A percentile compares a stretch with the other conserved stretches of the same genome.
phyloP scores from a whole-genome alignment of 2,797 vertebrate genomes.

The Catostomus latipinnis region DNA sequence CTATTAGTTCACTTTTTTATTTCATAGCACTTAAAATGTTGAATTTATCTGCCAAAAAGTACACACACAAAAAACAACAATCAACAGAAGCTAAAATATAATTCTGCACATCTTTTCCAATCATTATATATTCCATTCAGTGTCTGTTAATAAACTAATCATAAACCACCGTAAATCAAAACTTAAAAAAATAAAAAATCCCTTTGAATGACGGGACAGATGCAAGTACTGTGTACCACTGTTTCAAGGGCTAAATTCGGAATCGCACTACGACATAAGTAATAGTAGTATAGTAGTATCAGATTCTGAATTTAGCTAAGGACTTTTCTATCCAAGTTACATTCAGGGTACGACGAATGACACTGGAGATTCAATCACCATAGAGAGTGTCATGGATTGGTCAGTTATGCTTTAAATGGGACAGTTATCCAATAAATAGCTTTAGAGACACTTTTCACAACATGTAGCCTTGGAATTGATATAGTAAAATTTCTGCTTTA shows the following conservation, averaged over 20 bases:
- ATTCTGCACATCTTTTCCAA: neutral
- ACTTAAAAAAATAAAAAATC: too few species aligned
- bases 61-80: neutral
- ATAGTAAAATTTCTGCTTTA: slow-evolving; percentile 10
- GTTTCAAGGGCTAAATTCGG: too few species aligned
- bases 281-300: too few species aligned
- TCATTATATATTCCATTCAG: neutral
- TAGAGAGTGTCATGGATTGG: neutral
- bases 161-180: neutral
- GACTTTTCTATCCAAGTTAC: too few species aligned
- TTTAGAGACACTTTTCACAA: neutral
- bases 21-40: slow-evolving; percentile 59
- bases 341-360: slow-evolving; percentile 36
- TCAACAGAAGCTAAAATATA: slow-evolving; percentile 54
- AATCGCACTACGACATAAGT: too few species aligned
- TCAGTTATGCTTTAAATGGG: slow-evolving; percentile 10
- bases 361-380: slow-evolving; percentile 24
- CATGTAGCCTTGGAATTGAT: too few species aligned
- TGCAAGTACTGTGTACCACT: neutral
- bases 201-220: neutral
- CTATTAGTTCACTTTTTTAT: slow-evolving; percentile 58
- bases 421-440: slow-evolving; percentile 32
- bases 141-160: slow-evolving; percentile 3
- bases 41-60: slow-evolving; percentile 63
- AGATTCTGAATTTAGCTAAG: too few species aligned